phyloP scores from a whole-genome alignment of 2,113 vertebrate genomes.

The Oxyruncus cristatus region DNA sequence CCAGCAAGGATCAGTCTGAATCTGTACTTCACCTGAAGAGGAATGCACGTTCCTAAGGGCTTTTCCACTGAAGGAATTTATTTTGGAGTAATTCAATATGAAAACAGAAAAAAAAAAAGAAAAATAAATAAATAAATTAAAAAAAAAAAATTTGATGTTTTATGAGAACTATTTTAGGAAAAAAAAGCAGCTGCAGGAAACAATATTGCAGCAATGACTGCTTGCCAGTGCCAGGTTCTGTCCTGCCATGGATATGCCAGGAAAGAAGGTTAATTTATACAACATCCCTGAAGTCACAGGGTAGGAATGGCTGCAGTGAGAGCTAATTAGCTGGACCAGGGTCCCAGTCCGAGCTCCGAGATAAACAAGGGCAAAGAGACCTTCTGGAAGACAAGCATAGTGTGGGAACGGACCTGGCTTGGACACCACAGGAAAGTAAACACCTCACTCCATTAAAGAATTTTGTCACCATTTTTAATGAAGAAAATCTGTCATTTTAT shows the following conservation, averaged over 20 bases:
- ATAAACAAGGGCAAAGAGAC: background rate
- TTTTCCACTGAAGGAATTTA: background rate
- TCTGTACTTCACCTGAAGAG: background rate
- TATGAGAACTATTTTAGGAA: background rate
- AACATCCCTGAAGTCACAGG: conserved; percentile 10
- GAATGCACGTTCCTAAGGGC: background rate
- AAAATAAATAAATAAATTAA: no score
- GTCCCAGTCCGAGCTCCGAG: background rate
- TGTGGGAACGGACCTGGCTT: background rate
- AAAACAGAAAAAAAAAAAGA: background rate
- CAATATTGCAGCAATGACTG: background rate
- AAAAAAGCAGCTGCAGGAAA: background rate
- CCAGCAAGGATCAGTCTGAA: background rate
- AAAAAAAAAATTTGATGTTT: no score
- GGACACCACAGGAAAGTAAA: background rate
- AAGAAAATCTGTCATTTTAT: background rate
- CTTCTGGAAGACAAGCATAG: background rate
- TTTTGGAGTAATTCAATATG: background rate
- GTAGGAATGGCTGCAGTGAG: background rate
- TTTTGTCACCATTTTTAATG: background rate
- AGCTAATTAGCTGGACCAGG: background rate
- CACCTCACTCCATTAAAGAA: background rate
- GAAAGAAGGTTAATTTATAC: conserved; percentile 24
- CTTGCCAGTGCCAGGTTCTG: background rate
- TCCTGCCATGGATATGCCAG: background rate